Evolutionary conservation across 2,888 invertebrate genomes (phyloP).

Genomic region (Campaea margaritaria): DNA sequence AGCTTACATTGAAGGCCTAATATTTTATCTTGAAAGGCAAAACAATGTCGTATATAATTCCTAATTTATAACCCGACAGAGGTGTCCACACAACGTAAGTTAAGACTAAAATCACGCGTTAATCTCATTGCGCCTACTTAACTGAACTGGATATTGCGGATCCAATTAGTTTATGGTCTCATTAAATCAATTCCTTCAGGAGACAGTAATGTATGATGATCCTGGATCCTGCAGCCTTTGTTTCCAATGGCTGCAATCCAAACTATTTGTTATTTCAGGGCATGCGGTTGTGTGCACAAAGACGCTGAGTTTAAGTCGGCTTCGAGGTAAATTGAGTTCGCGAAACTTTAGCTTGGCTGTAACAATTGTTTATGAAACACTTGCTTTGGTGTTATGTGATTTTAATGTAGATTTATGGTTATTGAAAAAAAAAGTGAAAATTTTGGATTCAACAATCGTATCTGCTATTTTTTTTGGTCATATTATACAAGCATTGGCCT

Average conservation of each 20-base stretch:
- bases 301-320: slow-evolving; percentile 35
- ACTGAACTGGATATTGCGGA: slow-evolving; percentile 71
- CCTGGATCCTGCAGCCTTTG: slow-evolving; percentile 62
- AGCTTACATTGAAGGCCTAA: slow-evolving; percentile 53
- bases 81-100: slow-evolving; percentile 57
- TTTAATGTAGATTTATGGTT: background rate
- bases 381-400: background rate
- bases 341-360: slow-evolving; percentile 9
- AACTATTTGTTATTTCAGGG: slow-evolving; percentile 76
- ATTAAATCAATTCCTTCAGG: slow-evolving; percentile 74
- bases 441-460: too few species aligned
- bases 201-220: slow-evolving; percentile 75
- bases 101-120: slow-evolving; percentile 57
- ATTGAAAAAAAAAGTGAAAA: too few species aligned
- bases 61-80: slow-evolving; percentile 67
- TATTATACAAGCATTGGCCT: too few species aligned
- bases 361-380: slow-evolving; percentile 3
- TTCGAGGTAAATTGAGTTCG: slow-evolving; percentile 13
- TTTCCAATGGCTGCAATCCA: slow-evolving; percentile 77
- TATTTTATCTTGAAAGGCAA: slow-evolving; percentile 63
- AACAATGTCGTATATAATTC: slow-evolving; percentile 65
- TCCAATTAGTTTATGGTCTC: slow-evolving; percentile 81
- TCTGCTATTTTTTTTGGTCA: too few species aligned
- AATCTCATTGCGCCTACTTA: slow-evolving; percentile 65
- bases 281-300: slow-evolving; percentile 45